Percentiles rank a stretch among this genome's conserved stretches.
phyloP scores from a whole-genome alignment of 2,797 vertebrate genomes.

The Tolypeutes matacus region DNA sequence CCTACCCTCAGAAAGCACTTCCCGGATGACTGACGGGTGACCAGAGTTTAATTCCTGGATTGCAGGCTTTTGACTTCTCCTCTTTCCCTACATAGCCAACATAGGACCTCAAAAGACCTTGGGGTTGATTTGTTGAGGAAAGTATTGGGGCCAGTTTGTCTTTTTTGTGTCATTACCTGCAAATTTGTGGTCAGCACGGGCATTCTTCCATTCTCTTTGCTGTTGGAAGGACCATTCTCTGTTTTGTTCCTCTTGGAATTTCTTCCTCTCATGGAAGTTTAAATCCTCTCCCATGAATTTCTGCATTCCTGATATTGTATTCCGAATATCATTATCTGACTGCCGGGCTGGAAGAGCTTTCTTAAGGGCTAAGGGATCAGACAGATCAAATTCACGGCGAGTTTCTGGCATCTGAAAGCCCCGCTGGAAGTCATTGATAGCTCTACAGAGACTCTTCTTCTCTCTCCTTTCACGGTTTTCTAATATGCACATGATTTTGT shows the following conservation, averaged over 20 bases:
- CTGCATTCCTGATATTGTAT: conserved; percentile 88
- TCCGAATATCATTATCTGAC: conserved; percentile 85
- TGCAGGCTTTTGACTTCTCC: not conserved
- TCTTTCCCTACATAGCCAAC: not conserved
- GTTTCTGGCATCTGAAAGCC: conserved; percentile 89
- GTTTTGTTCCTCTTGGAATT: conserved; percentile 92
- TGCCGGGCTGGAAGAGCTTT: conserved; percentile 85
- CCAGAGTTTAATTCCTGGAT: too few species aligned
- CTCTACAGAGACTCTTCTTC: conserved; percentile 84
- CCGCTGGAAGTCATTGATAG: conserved; percentile 87
- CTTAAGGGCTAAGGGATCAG: conserved; percentile 88
- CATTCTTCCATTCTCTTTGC: conserved; percentile 87
- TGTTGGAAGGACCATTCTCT: conserved; percentile 93
- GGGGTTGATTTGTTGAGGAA: not conserved
- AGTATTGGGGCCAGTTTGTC: accelerated
- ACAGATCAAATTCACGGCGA: conserved; percentile 91
- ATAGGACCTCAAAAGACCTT: not conserved
- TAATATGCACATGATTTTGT: conserved; percentile 87
- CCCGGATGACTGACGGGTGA: accelerated
- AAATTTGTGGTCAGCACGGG: conserved; percentile 84
- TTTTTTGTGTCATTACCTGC: conserved; percentile 86
- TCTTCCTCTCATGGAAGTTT: conserved; percentile 84
- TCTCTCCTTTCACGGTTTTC: conserved; percentile 87
- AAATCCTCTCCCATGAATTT: conserved; percentile 94
- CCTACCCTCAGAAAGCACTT: not conserved